phyloP scores from a whole-genome alignment of 2,113 vertebrate genomes.

The Paedocypris sp. region DNA sequence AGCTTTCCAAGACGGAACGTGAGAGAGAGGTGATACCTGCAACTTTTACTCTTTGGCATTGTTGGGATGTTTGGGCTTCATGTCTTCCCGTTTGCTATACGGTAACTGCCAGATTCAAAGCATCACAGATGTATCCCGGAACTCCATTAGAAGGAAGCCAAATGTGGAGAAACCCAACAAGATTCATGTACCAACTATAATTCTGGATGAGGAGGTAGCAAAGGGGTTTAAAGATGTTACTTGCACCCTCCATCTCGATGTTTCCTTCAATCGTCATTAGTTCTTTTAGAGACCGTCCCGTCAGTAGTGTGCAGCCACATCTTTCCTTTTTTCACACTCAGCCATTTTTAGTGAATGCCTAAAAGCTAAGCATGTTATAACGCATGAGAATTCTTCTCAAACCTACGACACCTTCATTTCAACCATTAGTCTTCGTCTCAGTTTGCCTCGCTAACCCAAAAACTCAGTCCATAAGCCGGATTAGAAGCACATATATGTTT shows the following conservation, averaged over 20 bases:
- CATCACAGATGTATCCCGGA: conserved; percentile 60
- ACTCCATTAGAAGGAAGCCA: conserved; percentile 59
- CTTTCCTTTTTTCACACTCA: no score
- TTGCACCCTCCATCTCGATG: not conserved
- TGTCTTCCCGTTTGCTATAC: not conserved
- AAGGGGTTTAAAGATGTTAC: not conserved
- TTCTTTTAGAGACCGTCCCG: no score
- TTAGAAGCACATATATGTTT: no score
- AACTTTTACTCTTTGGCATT: not conserved
- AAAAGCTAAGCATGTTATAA: no score
- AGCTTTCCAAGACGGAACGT: conserved; percentile 80
- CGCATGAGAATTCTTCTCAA: no score
- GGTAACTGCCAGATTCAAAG: conserved; percentile 59
- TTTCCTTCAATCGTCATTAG: no score
- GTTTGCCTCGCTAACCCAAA: no score
- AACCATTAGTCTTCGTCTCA: no score
- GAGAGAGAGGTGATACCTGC: conserved; percentile 74
- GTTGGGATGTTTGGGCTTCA: not conserved
- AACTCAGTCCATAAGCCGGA: no score
- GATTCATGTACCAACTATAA: conserved; percentile 46
- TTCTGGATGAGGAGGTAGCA: conserved; percentile 60
- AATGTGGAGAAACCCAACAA: conserved; percentile 37
- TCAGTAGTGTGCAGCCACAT: no score
- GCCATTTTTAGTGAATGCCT: no score
- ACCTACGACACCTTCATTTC: no score